Percentiles rank a stretch among this genome's conserved stretches.
These are phyloP conservation scores for Dinothrombium tinctorium DNA, from an alignment of 1,140 invertebrate genomes.

Conservation along the genomic window DNA sequence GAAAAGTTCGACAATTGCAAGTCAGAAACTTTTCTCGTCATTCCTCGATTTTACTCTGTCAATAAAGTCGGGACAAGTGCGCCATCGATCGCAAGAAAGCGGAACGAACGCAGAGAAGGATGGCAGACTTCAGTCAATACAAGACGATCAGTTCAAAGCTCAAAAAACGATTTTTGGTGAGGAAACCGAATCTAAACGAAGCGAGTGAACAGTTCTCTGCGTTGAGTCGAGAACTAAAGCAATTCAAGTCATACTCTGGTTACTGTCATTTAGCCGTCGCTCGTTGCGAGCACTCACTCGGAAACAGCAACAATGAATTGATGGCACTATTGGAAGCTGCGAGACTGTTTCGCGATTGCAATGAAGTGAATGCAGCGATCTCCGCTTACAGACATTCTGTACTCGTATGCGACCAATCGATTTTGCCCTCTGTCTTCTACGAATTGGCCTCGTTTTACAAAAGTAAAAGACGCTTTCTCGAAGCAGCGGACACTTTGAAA, in stretches of 20 bases:
- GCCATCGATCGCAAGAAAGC: too few relatives aligned
- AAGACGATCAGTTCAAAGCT: conserved; percentile 3
- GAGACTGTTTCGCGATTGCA: conserved; percentile 2
- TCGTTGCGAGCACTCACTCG: conserved; percentile 7
- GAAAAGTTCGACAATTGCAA: too few relatives aligned
- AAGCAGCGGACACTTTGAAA: conserved; percentile 5
- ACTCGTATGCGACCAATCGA: not conserved
- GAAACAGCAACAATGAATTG: conserved; percentile 2
- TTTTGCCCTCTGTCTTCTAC: not conserved
- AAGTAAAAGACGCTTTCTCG: not conserved
- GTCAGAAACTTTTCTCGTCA: too few relatives aligned
- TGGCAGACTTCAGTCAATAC: conserved; percentile 9
- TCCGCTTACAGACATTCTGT: conserved; percentile 9
- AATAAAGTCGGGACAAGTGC: too few relatives aligned
- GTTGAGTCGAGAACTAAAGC: conserved; percentile 3
- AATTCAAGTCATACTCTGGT: conserved; percentile 9
- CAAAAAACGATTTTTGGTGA: conserved; percentile 9
- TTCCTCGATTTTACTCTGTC: too few relatives aligned
- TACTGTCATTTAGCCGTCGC: conserved; percentile 10
- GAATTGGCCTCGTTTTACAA: conserved; percentile 6
- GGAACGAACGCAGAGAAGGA: too few relatives aligned
- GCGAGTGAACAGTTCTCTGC: conserved; percentile 5
- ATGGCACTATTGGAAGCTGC: conserved; percentile 7
- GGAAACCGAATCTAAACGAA: conserved; percentile 9
- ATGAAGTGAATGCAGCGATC: conserved; percentile 11